Evolutionary conservation across 53 echinoderm and acorn worm genomes (phyloP).

Genomic region (Temnopleurus reevesii): DNA sequence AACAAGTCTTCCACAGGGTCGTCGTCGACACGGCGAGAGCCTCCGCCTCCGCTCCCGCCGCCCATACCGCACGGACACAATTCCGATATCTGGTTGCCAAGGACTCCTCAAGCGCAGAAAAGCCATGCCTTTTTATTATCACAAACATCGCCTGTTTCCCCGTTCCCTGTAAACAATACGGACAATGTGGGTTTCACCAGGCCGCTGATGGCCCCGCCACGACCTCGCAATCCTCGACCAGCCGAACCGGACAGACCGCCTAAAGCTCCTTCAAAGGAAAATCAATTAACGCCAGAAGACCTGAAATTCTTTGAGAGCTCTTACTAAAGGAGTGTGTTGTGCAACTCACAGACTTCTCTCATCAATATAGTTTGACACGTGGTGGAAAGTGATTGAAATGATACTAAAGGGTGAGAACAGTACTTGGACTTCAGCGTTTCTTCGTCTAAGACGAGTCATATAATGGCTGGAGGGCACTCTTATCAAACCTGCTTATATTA

Average conservation of each 20-base stretch:
- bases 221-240: neutral
- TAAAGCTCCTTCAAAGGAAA: constrained; percentile 62
- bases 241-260: constrained; percentile 49
- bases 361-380: neutral
- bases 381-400: constrained; percentile 28
- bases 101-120: constrained; percentile 47
- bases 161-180: constrained; percentile 25
- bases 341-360: constrained; percentile 37
- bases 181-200: constrained; percentile 44
- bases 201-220: constrained; percentile 29
- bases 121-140: constrained; percentile 19
- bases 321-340: constrained; percentile 23
- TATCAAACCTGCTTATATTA: constrained; percentile 4
- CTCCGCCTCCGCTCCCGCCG: constrained; percentile 63
- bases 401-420: constrained; percentile 35
- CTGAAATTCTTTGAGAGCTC: constrained; percentile 67
- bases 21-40: constrained; percentile 12
- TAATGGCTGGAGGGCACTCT: constrained; percentile 17
- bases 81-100: constrained; percentile 53
- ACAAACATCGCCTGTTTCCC: neutral
- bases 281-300: constrained; percentile 61
- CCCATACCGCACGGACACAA: constrained; percentile 7
- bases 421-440: constrained; percentile 25
- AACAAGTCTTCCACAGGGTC: constrained; percentile 43
- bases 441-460: neutral